phyloP scores from a whole-genome alignment of 1,140 invertebrate genomes.

The Bombus haemorrhoidalis region DNA sequence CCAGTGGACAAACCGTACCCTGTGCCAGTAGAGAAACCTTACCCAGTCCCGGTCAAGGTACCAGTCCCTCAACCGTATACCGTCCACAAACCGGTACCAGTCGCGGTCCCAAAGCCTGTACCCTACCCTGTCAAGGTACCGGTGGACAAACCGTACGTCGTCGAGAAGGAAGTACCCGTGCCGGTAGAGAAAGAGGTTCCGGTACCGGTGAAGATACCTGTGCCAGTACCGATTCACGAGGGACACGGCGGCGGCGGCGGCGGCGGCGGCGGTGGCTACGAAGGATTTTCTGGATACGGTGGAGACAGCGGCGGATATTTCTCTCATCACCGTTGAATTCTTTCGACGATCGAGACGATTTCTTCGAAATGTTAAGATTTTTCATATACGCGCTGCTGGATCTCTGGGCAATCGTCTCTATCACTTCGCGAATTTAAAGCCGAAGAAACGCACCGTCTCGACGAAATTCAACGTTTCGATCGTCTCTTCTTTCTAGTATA shows the following conservation, averaged over 20 bases:
- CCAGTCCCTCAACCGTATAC: conserved; percentile 91
- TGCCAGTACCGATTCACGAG: conserved; percentile 83
- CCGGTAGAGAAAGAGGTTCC: conserved; percentile 90
- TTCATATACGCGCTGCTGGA: conserved; percentile 13
- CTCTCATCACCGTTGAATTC: conserved; percentile 33
- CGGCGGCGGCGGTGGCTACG: conserved; percentile 47
- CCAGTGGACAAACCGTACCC: conserved; percentile 90
- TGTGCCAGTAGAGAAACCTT: conserved; percentile 89
- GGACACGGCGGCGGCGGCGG: conserved; percentile 62
- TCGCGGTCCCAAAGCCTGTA: conserved; percentile 87
- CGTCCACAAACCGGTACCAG: conserved; percentile 88
- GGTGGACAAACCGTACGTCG: conserved; percentile 90
- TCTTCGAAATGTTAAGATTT: conserved; percentile 6
- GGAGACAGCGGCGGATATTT: conserved; percentile 27
- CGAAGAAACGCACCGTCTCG: conserved; percentile 12
- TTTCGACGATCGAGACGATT: background rate
- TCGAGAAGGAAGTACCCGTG: conserved; percentile 88
- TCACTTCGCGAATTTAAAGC: background rate
- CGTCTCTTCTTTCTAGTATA: no score
- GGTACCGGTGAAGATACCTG: conserved; percentile 88
- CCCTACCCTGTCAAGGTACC: conserved; percentile 90
- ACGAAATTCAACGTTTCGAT: background rate
- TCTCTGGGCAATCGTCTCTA: conserved; percentile 14
- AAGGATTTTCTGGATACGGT: conserved; percentile 2
- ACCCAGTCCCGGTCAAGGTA: conserved; percentile 89